Evolutionary conservation across 2,797 vertebrate species (phyloP).

Genomic region (Enteromius trimaculatus): DNA sequence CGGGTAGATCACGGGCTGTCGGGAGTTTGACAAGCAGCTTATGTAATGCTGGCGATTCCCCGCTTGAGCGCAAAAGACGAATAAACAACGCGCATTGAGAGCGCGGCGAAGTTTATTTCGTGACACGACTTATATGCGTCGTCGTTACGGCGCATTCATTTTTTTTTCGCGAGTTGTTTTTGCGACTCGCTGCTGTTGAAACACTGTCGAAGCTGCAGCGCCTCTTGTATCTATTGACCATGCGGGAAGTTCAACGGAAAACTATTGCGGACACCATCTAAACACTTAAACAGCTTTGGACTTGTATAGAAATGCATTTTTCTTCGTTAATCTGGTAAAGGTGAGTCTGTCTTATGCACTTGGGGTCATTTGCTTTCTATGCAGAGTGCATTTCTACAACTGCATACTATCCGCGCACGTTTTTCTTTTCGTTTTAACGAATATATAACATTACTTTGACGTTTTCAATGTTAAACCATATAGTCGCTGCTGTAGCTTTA

Average conservation of each 20-base stretch:
- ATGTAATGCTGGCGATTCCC: slow-evolving; percentile 50
- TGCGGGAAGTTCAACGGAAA: slow-evolving; percentile 28
- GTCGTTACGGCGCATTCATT: background rate
- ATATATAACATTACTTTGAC: background rate
- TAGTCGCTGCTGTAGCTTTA: background rate
- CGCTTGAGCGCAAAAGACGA: slow-evolving; percentile 23
- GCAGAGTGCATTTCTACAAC: background rate
- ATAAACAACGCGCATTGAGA: slow-evolving; percentile 24
- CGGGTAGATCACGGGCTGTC: slow-evolving; percentile 34
- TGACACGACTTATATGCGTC: background rate
- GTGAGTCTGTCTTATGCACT: slow-evolving; percentile 29
- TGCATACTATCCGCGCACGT: background rate
- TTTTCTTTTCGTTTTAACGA: background rate
- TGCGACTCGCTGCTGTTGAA: slow-evolving; percentile 13
- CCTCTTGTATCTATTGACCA: slow-evolving; percentile 13
- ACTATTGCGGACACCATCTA: background rate
- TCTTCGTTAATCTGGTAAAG: slow-evolving; percentile 7
- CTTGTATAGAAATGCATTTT: slow-evolving; percentile 29
- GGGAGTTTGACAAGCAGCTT: slow-evolving; percentile 47
- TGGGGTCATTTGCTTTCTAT: background rate
- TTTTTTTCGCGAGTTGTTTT: slow-evolving; percentile 10
- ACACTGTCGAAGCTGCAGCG: slow-evolving; percentile 22
- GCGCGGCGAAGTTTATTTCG: slow-evolving; percentile 10
- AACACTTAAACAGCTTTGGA: background rate
- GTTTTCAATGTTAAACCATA: background rate